phyloP scores from a whole-genome alignment of 1,140 invertebrate species.

The Epicauta chinensis region DNA sequence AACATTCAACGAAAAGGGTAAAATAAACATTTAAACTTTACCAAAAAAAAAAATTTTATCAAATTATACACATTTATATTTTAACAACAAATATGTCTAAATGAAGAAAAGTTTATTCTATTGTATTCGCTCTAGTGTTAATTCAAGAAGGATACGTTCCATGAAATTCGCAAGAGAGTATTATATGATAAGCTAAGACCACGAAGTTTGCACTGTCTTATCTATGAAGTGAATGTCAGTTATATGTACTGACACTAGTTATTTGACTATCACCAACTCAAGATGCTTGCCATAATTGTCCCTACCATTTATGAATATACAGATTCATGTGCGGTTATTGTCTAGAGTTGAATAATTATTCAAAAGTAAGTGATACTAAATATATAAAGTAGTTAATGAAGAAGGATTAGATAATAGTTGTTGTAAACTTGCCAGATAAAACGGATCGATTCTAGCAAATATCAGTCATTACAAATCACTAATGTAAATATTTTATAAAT shows the following conservation, averaged over 20 bases:
- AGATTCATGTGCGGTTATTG: neutral
- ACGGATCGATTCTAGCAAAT: too few species aligned
- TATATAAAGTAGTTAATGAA: neutral
- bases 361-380: neutral
- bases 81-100: too few species aligned
- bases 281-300: slow-evolving; percentile 21
- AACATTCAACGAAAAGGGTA: too few species aligned
- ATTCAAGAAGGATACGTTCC: slow-evolving; percentile 13
- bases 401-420: too few species aligned
- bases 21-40: too few species aligned
- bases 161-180: slow-evolving; percentile 20
- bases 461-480: too few species aligned
- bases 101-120: neutral
- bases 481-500: too few species aligned
- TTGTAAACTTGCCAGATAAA: too few species aligned
- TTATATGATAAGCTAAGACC: slow-evolving; percentile 22
- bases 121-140: slow-evolving; percentile 10
- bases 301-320: neutral
- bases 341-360: too few species aligned
- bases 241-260: slow-evolving; percentile 26
- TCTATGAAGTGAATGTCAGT: slow-evolving; percentile 24
- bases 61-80: too few species aligned
- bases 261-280: slow-evolving; percentile 26
- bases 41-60: too few species aligned
- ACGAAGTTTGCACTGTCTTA: slow-evolving; percentile 23